phyloP scores from a whole-genome alignment of 2,797 vertebrate species.

The Garrulus glandarius region DNA sequence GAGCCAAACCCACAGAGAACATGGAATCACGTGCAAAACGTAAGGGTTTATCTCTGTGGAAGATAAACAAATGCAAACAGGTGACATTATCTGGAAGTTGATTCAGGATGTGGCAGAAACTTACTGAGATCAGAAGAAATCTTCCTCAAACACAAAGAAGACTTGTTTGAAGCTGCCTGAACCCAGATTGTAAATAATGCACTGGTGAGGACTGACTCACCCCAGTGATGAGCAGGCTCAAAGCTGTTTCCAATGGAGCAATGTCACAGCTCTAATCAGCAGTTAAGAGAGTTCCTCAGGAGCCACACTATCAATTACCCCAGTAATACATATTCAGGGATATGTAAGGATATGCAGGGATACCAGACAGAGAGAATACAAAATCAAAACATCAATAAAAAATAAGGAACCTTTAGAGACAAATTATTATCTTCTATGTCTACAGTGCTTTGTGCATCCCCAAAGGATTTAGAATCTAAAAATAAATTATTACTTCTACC shows the following conservation, averaged over 20 bases:
- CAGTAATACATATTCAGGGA: slow-evolving; percentile 25
- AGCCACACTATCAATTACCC: slow-evolving; percentile 41
- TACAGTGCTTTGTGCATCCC: neutral
- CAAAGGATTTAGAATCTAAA: slow-evolving; percentile 8
- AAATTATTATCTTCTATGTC: slow-evolving; percentile 25
- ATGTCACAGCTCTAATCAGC: slow-evolving; percentile 31
- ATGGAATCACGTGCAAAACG: fast-evolving
- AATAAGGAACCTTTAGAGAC: slow-evolving; percentile 35
- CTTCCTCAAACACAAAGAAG: neutral
- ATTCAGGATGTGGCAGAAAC: neutral
- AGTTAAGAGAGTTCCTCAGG: slow-evolving; percentile 11
- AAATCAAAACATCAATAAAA: slow-evolving; percentile 61
- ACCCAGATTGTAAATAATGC: slow-evolving; percentile 14
- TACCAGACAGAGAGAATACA: slow-evolving; percentile 29
- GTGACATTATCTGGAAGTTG: neutral
- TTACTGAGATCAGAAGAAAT: neutral
- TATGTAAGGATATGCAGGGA: neutral
- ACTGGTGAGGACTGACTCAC: slow-evolving; percentile 5
- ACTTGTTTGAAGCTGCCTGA: neutral
- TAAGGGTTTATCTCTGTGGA: neutral
- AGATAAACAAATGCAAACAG: neutral
- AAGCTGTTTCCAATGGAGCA: slow-evolving; percentile 13
- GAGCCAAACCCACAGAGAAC: neutral
- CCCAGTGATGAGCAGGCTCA: neutral
- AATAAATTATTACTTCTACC: slow-evolving; percentile 5